Percentiles rank a stretch among this genome's conserved stretches.
Conservation (phyloP, 1,140 invertebrate genomes). For the Diabrotica undecimpunctata region DNA sequence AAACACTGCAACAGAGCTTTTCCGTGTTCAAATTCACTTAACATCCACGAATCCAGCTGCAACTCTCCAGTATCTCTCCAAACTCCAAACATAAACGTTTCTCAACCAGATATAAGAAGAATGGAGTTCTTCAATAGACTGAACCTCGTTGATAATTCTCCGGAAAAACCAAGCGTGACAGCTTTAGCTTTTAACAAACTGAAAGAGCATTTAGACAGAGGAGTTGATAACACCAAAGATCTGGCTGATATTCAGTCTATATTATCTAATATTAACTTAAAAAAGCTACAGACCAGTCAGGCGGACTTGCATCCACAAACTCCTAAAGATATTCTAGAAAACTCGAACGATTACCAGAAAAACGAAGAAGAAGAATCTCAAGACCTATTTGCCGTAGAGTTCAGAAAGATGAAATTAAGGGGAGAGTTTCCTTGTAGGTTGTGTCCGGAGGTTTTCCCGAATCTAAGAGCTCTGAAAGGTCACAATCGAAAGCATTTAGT, state of each 20-base stretch:
- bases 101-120: conserved; percentile 57
- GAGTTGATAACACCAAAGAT: conserved; percentile 58
- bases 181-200: conserved; percentile 23
- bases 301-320: conserved; percentile 48
- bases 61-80: conserved; percentile 36
- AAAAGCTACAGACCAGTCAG: conserved; percentile 57
- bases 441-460: conserved; percentile 79
- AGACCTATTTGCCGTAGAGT: conserved; percentile 74
- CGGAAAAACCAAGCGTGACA: conserved; percentile 38
- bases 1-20: conserved; percentile 69
- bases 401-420: conserved; percentile 78
- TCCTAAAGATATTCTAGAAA: conserved; percentile 44
- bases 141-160: conserved; percentile 65
- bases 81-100: conserved; percentile 32
- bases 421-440: conserved; percentile 86
- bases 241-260: conserved; percentile 83
- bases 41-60: conserved; percentile 63
- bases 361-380: conserved; percentile 70
- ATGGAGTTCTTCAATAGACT: conserved; percentile 78
- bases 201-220: conserved; percentile 31
- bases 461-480: conserved; percentile 83
- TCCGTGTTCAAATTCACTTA: conserved; percentile 66
- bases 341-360: conserved; percentile 25
- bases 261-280: conserved; percentile 64
- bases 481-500: conserved; percentile 79